phyloP scores from a whole-genome alignment of 2,113 vertebrate species.

The Corythornis madagascariensis region DNA sequence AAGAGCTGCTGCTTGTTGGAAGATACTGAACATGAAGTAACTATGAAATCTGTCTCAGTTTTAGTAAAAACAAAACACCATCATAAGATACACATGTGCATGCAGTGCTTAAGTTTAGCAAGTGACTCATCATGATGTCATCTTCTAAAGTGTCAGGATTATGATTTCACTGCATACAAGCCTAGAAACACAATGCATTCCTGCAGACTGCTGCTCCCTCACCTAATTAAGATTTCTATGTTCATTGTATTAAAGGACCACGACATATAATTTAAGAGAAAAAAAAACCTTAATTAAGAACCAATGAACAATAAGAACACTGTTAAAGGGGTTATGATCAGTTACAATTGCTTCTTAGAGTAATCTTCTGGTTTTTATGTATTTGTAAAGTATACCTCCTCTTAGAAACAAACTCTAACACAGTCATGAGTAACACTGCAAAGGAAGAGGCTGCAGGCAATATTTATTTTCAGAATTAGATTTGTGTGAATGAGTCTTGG shows the following conservation, averaged over 20 bases:
- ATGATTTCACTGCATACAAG: not conserved
- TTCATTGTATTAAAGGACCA: not conserved
- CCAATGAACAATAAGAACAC: not conserved
- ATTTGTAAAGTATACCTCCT: not conserved
- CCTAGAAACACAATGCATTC: not conserved
- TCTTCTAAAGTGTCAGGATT: not conserved
- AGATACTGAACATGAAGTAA: not conserved
- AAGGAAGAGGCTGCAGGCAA: not conserved
- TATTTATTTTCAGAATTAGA: conserved; percentile 18
- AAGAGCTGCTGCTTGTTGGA: not conserved
- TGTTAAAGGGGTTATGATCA: not conserved
- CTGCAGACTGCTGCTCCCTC: not conserved
- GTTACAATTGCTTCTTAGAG: not conserved
- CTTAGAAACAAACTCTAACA: not conserved
- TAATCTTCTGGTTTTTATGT: not conserved
- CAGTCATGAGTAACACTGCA: not conserved
- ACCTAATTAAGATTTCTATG: not conserved
- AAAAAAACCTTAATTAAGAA: not conserved
- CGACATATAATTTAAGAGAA: not conserved
- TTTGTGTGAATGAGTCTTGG: not conserved
- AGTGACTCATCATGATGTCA: conserved; percentile 36
- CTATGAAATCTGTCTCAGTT: not conserved
- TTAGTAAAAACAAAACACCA: not conserved
- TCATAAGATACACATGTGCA: not conserved
- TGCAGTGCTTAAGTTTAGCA: not conserved